Conservation (phyloP, 2,888 invertebrate genomes). For the Leptopilina syphax region DNA sequence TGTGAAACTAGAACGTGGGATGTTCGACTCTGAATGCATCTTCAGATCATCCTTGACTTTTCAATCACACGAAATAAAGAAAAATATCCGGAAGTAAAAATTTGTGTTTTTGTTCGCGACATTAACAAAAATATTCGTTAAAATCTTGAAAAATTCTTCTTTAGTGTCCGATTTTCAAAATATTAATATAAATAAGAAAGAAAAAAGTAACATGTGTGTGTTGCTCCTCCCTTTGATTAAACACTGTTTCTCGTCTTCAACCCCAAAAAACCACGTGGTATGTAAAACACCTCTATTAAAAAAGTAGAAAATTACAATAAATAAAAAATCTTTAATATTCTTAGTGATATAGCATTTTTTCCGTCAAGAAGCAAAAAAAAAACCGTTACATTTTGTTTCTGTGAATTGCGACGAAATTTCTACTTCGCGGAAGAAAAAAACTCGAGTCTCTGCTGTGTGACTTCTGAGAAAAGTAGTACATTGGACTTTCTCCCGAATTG, state of each 20-base stretch:
- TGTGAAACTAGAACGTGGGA: conserved; percentile 37
- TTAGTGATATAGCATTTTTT: neutral
- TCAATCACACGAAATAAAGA: neutral
- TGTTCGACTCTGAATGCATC: conserved; percentile 25
- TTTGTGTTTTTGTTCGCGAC: neutral
- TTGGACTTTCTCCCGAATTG: neutral
- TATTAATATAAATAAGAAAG: neutral
- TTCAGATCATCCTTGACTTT: conserved; percentile 13
- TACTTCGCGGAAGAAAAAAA: neutral
- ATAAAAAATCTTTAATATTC: neutral
- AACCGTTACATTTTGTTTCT: neutral
- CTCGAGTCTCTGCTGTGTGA: neutral
- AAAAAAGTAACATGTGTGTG: no score
- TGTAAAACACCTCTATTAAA: neutral
- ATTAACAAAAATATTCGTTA: no score
- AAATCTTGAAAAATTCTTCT: no score
- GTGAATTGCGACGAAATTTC: conserved; percentile 8
- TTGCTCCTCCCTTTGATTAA: neutral
- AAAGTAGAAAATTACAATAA: neutral
- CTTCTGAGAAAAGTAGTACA: neutral
- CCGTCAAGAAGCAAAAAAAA: neutral
- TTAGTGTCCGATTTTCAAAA: neutral
- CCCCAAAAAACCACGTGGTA: conserved; percentile 27
- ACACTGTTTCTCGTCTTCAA: neutral
- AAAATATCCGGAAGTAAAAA: neutral